Evolutionary conservation across 2,888 invertebrate species (phyloP), one percentile per base, ranked within the genome.

Genomic region (Orthosia gracilis): DNA sequence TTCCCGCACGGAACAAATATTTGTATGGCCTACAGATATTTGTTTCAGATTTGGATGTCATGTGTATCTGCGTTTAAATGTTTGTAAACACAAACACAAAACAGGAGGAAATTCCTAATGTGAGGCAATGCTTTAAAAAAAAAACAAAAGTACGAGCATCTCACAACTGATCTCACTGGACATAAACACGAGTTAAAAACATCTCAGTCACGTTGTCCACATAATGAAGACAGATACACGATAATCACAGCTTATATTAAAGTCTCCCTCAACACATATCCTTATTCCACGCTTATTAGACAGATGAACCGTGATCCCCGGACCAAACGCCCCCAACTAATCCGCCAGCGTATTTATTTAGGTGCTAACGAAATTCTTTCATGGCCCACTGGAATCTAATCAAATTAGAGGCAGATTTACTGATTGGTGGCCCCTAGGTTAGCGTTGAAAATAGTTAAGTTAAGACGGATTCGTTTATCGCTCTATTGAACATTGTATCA

Each of bases 321-420:
- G 15, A 26, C 72, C 73, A 55, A 72, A 58, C 68, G 58, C 59
- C 64, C 75, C 67, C 67, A 66, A 72, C 78, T 79, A 79, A 85
- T 82, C 54, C 65, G 50, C 45, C 62, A 18, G 64, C 65, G 74
- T 78, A 84, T 87, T 85, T 87, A 84, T 85, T 87, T 82, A 80
- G 81, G 76, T 79, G 74, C 76, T 72, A 83, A 76, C 68, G 73
- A 78, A 83, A 88, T 84, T 80, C 78, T 88, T 87, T 83, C 72
- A 80, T 69, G 74, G 71, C 72, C 72, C 77, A 83, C 82, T 80
- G 71, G 66, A 72, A 72, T 86, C 78, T 79, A 85, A 88, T 87
- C 78, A 85, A 88, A 86, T 87, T 81, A 88, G 67, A 70, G 71
- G 77, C 69, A 82, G 80, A 77, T 85, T 84, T 76, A 77, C 76